Percentiles rank a stretch among this genome's conserved stretches.
Evolutionary conservation across 2,113 vertebrate genomes (phyloP).

Genomic region (Nestor notabilis): DNA sequence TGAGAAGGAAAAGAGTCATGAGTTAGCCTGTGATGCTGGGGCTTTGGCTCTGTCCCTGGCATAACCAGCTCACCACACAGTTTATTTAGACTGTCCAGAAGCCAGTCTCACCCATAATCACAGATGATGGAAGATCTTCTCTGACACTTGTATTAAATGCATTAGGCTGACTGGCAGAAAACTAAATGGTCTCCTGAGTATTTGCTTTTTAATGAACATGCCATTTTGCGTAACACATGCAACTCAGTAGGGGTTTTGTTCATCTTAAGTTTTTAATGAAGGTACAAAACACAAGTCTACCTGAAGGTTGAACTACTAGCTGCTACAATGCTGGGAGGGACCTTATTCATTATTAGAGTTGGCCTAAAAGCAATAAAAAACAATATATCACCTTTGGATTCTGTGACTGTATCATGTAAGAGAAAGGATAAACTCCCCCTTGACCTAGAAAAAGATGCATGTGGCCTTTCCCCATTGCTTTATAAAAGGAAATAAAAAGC

Average conservation of each 20-base stretch:
- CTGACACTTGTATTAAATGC: neutral
- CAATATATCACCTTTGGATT: neutral
- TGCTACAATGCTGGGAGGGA: neutral
- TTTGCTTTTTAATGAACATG: conserved; percentile 11
- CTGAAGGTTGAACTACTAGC: neutral
- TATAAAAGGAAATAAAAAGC: neutral
- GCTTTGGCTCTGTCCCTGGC: neutral
- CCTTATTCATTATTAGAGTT: neutral
- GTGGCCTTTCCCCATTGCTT: neutral
- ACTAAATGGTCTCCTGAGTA: neutral
- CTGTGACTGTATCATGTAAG: neutral
- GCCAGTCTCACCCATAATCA: neutral
- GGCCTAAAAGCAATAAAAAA: neutral
- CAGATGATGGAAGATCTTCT: neutral
- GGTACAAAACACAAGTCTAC: neutral
- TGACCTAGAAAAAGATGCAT: neutral
- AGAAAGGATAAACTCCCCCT: neutral
- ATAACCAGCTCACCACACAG: neutral
- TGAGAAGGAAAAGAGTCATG: neutral
- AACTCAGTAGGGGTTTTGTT: neutral
- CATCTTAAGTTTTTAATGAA: neutral
- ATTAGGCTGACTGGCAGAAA: neutral
- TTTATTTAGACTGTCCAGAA: neutral
- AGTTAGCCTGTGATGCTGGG: neutral
- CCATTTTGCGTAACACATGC: neutral